Evolutionary conservation across 2,113 vertebrate genomes (phyloP), one percentile per base, ranked within the genome.

Genomic region (Ammospiza caudacuta): DNA sequence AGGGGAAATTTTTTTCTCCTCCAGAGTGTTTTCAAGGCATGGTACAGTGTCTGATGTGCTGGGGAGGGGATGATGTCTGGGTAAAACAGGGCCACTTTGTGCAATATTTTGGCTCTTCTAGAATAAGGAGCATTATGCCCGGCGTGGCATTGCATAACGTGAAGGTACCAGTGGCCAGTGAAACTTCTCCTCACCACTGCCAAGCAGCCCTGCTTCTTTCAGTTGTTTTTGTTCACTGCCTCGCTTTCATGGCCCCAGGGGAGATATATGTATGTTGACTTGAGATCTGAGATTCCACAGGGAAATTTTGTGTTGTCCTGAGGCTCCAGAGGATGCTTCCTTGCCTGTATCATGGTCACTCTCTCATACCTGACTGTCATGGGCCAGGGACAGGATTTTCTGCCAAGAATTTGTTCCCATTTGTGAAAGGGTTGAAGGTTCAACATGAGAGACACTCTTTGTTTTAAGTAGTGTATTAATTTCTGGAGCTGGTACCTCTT

Each of bases 111-210:
- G 95, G 83, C 95, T 90, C 64, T 47, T 41, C 69, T 75, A 89
- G 77, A 94, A 96, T 94, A 67, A 87, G 91, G 52, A 96, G 33
- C 76, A 84, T 97, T 96, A 78, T 97, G 79, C 76, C 64, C 6
- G 0, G 29, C 6, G 0, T 69, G 27, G 20, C 64, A 29, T 90
- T 93, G 92, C 95, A 64, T 90, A 92, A 97, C 10, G 2, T 72
- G 68, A 59, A 77, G 37, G 59, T 88, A 67, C 39, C 59, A 47
- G 33, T 51, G 55, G 72, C 78, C 63, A 67, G 46, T 67, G 63
- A 69, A 85, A 69, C 27, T 61, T 73, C 25, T 89, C 20, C 54
- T 92, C 59, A 28, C 28, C 59, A 59, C 59, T 90, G 84, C 90
- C 90, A 91, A 80, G 57, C 54, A 79, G 72, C 75, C 63, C 78